Evolutionary conservation across 2,888 invertebrate species (phyloP), one percentile per base, ranked within the genome.

Genomic region (Dolichomitus sp.): DNA sequence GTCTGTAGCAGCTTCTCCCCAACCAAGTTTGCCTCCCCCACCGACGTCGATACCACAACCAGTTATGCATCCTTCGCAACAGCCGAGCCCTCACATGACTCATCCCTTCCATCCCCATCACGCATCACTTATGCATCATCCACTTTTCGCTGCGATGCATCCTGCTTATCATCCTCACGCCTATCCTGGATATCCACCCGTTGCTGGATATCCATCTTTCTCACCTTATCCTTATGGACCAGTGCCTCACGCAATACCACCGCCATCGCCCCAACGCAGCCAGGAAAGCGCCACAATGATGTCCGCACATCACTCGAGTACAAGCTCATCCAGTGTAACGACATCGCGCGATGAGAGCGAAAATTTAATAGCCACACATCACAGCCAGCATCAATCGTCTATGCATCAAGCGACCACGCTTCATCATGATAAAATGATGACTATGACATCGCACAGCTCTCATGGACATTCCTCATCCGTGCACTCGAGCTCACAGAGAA

Each of bases 81-180:
- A 96, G 89, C 96, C 96, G 61, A 96, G 96, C 83, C 96, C 95
- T 2, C 95, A 95, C 88, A 93, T 93, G 92, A 95, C 96, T 66
- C 96, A 95, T 93, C 95, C 96, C 17, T 96, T 97, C 93, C 97
- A 97, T 88, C 96, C 97, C 19, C 97, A 96, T 90, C 97, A 97
- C 91, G 95, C 95, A 0, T 95, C 95, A 3, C 93, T 97, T 65
- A 95, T 96, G 91, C 97, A 96, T 90, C 96, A 96, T 23, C 95
- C 96, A 3, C 94, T 97, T 33, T 95, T 97, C 77, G 95, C 96
- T 11, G 95, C 95, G 30, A 96, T 96, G 95, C 97, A 96, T 93
- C 96, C 97, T 4, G 70, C 70, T 4, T 97, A 97, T 89, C 96
- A 96, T 93, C 95, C 92, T 86, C 95, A 93, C 92, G 94, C 94